Percentiles rank a stretch among this genome's conserved stretches.
Conservation (phyloP, 37 sponge, comb jelly and placozoan genomes). For the Oopsacas minuta region DNA sequence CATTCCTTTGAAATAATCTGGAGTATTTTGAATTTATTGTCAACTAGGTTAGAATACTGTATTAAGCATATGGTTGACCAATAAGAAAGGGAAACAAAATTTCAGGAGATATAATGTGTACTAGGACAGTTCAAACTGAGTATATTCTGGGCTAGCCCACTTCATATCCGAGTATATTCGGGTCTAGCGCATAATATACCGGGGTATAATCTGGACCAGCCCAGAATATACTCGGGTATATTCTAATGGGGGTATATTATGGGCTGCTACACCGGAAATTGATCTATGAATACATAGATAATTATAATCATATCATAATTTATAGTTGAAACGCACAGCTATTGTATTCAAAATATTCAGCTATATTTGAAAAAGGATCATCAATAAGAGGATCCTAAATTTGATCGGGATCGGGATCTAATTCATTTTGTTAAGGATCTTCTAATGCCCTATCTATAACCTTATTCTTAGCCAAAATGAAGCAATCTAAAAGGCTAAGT, state of each 20-base stretch:
- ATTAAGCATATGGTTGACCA: background rate
- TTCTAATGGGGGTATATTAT: background rate
- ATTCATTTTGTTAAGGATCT: no score
- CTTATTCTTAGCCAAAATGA: no score
- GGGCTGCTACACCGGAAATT: slow-evolving; percentile 18
- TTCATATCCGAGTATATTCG: background rate
- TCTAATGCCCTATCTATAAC: no score
- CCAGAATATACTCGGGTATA: background rate
- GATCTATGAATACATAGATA: no score
- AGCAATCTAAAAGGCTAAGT: no score
- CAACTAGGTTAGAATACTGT: background rate
- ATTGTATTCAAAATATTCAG: no score
- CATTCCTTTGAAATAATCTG: background rate
- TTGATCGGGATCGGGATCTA: no score
- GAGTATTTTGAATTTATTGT: background rate
- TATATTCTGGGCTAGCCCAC: background rate
- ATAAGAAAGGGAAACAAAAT: no score
- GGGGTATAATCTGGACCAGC: background rate
- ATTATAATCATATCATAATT: no score
- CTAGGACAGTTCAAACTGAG: background rate
- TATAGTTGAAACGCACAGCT: no score
- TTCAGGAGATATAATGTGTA: background rate
- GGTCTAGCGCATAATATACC: background rate
- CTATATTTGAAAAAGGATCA: no score
- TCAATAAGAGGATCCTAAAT: no score